These are phyloP conservation scores for Alfaro cultratus DNA, from an alignment of 2,797 vertebrate species.

Conservation along the genomic window DNA sequence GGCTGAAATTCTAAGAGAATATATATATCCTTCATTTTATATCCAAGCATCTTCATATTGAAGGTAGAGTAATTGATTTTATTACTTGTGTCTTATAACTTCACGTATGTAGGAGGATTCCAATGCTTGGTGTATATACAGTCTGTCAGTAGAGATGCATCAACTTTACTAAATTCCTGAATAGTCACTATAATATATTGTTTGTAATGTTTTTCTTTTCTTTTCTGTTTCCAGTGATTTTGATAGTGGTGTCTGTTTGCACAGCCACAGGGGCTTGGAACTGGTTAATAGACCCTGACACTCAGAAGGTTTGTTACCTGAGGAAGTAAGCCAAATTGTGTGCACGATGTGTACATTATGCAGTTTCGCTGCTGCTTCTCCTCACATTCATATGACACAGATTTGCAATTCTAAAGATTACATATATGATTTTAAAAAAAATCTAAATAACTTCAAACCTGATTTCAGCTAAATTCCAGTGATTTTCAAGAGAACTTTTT, in stretches of 20 bases:
- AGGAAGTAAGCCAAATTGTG: neutral
- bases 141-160: neutral
- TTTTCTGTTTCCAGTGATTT: constrained; percentile 88
- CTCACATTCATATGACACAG: neutral
- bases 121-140: neutral
- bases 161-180: neutral
- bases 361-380: neutral
- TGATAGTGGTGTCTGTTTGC: constrained; percentile 98
- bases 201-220: neutral
- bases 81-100: neutral
- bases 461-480: neutral
- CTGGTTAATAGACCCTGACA: constrained; percentile 99
- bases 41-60: neutral
- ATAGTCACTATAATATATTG: fast-evolving
- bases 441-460: neutral
- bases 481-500: neutral
- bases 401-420: neutral
- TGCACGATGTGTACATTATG: neutral
- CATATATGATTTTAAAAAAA: neutral
- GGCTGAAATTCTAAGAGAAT: neutral
- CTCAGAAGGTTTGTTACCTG: constrained; percentile 88
- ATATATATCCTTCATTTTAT: neutral
- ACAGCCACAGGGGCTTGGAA: constrained; percentile 99
- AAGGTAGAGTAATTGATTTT: neutral
- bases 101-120: neutral